A percentile compares a stretch with the other conserved stretches of the same genome.
Evolutionary conservation across 2,888 invertebrate species (phyloP).

Genomic region (Acrobasis suavella): DNA sequence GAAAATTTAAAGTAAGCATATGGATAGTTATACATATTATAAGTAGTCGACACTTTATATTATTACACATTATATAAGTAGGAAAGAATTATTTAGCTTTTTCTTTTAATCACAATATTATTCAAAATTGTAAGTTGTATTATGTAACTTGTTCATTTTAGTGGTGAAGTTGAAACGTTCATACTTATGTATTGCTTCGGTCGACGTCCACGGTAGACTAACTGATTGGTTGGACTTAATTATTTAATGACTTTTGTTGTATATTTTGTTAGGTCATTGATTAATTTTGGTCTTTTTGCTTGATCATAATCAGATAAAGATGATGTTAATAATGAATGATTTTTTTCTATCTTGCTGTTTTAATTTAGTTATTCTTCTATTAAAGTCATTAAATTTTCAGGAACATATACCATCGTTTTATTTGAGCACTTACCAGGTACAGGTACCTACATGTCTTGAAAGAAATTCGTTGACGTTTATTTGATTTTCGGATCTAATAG

Average conservation of each 20-base stretch:
- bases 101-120: constrained; percentile 80
- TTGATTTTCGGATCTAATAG: too few species aligned
- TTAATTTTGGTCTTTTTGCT: constrained; percentile 80
- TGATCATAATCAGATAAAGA: constrained; percentile 74
- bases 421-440: constrained; percentile 16
- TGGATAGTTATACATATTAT: constrained; percentile 78
- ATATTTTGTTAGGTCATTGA: constrained; percentile 83
- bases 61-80: constrained; percentile 82
- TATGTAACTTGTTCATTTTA: constrained; percentile 76
- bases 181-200: constrained; percentile 64
- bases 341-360: constrained; percentile 82
- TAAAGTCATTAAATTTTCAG: constrained; percentile 83
- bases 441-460: too few species aligned
- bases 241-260: constrained; percentile 83
- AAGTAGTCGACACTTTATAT: constrained; percentile 83
- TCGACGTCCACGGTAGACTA: constrained; percentile 67
- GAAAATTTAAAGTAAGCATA: constrained; percentile 78
- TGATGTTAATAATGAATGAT: constrained; percentile 76
- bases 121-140: constrained; percentile 82
- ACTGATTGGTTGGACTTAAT: constrained; percentile 76
- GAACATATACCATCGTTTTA: constrained; percentile 62
- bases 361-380: constrained; percentile 83
- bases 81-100: constrained; percentile 82
- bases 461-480: too few species aligned
- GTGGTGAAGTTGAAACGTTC: constrained; percentile 66